phyloP scores from a whole-genome alignment of 2,113 vertebrate genomes.

The Dermatemys mawii region DNA sequence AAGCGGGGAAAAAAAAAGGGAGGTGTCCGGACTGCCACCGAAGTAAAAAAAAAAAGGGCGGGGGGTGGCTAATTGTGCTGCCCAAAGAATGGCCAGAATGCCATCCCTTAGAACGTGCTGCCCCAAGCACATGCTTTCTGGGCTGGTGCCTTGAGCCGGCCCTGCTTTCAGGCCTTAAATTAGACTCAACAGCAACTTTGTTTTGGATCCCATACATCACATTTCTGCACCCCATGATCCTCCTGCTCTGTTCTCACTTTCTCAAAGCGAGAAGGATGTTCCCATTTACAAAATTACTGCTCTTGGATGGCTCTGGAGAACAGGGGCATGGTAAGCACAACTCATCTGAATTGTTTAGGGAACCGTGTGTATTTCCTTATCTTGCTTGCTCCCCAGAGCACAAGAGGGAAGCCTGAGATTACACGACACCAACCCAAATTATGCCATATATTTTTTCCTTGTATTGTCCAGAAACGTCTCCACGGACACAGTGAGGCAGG shows the following conservation, averaged over 20 bases:
- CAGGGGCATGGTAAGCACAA: slow-evolving; percentile 11
- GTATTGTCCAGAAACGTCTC: neutral
- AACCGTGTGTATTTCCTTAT: neutral
- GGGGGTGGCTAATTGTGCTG: too few relatives aligned
- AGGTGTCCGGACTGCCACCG: too few relatives aligned
- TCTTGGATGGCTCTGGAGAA: neutral
- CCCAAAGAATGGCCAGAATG: too few relatives aligned
- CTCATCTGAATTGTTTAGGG: slow-evolving; percentile 29
- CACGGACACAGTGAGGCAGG: fast-evolving
- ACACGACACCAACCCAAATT: neutral
- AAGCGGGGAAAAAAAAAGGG: too few relatives aligned
- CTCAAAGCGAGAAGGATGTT: neutral
- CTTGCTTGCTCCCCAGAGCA: neutral
- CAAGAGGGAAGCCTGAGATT: neutral
- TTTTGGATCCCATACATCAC: neutral
- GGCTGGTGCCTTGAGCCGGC: too few relatives aligned
- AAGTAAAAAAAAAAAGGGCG: too few relatives aligned
- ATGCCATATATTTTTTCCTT: neutral
- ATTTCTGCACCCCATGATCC: neutral
- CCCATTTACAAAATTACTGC: neutral
- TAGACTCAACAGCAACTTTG: neutral
- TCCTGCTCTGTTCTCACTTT: neutral
- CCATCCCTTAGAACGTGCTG: too few relatives aligned
- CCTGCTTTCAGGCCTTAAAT: neutral
- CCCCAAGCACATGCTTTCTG: too few relatives aligned